Evolutionary conservation across 2,113 vertebrate genomes (phyloP), one percentile per base, ranked within the genome.

Genomic region (Muntiacus reevesi): DNA sequence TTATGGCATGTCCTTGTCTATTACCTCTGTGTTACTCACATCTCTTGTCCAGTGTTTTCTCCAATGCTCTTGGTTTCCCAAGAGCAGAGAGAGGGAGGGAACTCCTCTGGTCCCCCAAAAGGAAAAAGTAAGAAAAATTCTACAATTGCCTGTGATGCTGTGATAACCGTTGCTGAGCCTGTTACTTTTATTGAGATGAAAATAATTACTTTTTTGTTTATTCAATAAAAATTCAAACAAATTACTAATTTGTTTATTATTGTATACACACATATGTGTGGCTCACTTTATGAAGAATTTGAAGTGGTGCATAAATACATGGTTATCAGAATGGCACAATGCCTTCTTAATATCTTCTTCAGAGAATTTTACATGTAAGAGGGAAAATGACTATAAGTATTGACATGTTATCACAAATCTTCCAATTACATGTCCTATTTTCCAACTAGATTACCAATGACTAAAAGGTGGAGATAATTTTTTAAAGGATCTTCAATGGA

Each of bases 251-350:
- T 40, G 40, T 40, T 40, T 40, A 40, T 40, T 40, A 40, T 40
- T 23, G 62, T 30, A 54, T 33, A 55, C 25, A 84, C 3, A 86
- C 40, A 95, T 25, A 74, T 10, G 21, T 84, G n/a, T 54, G 27
- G 11, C 15, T 87, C 15, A 95, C 59, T 88, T 92, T 89, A 91
- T 92, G n/a, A 87, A 82, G 25, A 52, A 87, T 76, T 85, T 97
- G n/a, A 87, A 25, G 21, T 74, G 5, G 55, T 57, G 7, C 21
- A 74, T 74, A 64, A 78, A 89, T 47, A n/a, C 9, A 57, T 59
- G 74, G 27, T 52, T 55, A 78, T 14, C 57, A 43, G 23, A 45
- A 3, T 94, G 93, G 33, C 16, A 43, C 36, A 85, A 28, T 82
- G 5, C n/a, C n/a, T 87, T 62, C 76, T 87, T 86, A 71, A 57